Evolutionary conservation across 1,140 invertebrate species (phyloP).

Genomic region (Drosophila seguyi): DNA sequence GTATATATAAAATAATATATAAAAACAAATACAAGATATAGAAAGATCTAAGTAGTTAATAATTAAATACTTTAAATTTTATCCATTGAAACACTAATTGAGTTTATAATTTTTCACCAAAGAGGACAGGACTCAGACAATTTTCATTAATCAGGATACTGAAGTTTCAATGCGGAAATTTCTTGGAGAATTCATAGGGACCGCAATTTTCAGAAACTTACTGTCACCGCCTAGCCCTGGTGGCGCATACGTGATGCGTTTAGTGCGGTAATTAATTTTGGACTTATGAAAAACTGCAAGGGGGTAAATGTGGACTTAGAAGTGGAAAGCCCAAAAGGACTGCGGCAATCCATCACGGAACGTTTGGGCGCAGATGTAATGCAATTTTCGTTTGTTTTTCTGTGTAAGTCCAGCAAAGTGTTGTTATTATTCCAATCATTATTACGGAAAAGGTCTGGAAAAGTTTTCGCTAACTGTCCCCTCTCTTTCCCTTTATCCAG

Average conservation of each 20-base stretch:
- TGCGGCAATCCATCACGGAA: conserved; percentile 62
- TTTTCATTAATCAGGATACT: neutral
- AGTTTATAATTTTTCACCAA: neutral
- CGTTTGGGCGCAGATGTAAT: conserved; percentile 42
- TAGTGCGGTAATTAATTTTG: conserved; percentile 58
- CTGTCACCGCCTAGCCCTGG: neutral
- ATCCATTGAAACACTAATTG: neutral
- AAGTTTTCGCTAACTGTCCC: conserved; percentile 58
- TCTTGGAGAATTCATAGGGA: neutral
- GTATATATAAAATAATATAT: neutral
- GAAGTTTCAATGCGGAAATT: neutral
- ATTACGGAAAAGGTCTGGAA: conserved; percentile 33
- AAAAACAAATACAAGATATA: neutral
- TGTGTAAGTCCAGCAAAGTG: conserved; percentile 3
- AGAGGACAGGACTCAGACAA: neutral
- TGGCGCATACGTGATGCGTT: conserved; percentile 43
- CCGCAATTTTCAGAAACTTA: neutral
- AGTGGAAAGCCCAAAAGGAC: neutral
- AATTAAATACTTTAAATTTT: neutral
- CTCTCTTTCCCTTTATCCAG: neutral
- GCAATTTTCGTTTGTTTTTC: conserved; percentile 37
- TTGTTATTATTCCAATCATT: conserved; percentile 52
- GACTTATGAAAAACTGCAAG: conserved; percentile 26
- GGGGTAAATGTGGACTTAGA: neutral
- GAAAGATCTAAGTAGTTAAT: neutral